Base-by-base conservation (phyloP, 2,797 vertebrate species). In the Acanthurus lineatus region DNA sequence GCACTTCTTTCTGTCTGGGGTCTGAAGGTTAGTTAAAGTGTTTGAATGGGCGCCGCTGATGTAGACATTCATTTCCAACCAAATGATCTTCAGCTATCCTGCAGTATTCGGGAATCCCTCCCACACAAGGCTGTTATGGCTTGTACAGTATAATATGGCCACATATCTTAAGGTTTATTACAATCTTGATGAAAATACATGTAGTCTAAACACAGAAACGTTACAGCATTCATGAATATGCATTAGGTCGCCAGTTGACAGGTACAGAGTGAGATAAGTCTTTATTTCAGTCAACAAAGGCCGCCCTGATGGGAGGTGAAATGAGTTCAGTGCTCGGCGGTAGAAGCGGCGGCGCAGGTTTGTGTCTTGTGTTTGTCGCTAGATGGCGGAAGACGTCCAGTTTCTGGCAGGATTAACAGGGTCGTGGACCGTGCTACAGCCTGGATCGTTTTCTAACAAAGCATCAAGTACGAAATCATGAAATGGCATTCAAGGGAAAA, bases 401-500 rank as follows among this genome's bases (percentile, higher is more conserved):
- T 40, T 86, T 88, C 7, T 16, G 17, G 9, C 10, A 2, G 86
- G 87, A 91, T 94, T 91, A 91, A 70, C 79, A 67, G 79, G 67
- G 48, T 86, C 49, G 81, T 58, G 44, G 53, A 63, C 68, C 58
- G 82, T 76, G 66, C 79, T 79, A 79, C 87, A 67, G 70, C 56
- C 59, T 51, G 70, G 49, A 53, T 69, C 69, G 76, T 84, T 81
- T 82, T 64, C 38, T 15, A 79, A 77, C 73, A 83, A 40, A 79
- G 75, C 73, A 83, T 75, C 68, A 81, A 63, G 73, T 60, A 40
- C 60, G 70, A 89, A 89, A 93, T 42, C 72, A 93, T 93, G 92
- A 90, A 56, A 95, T 95, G 95, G 95, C 95, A 88, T 93, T 95
- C 86, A 94, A 92, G 87, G 86, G 89, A 71, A 94, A 91, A 81